Conservation (phyloP, 2,113 vertebrate species). For the Apaloderma vittatum region DNA sequence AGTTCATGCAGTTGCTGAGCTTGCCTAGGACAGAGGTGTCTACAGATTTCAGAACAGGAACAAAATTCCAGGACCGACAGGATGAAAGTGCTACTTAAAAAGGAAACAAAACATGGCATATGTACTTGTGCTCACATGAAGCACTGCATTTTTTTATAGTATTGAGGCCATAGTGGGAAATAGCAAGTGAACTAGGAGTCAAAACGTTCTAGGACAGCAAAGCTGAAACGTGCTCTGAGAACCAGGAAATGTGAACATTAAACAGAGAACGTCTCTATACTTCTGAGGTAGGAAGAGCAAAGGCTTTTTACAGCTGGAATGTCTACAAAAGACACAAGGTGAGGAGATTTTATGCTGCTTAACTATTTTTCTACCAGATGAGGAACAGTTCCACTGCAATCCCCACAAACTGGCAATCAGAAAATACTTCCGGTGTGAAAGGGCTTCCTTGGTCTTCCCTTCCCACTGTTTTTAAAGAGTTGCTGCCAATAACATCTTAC, state of each 20-base stretch:
- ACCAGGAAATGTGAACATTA: not conserved
- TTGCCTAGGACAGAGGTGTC: not conserved
- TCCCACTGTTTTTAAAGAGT: not conserved
- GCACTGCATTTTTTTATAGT: not conserved
- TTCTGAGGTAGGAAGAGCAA: not conserved
- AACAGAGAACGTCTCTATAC: not conserved
- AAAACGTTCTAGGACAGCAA: not conserved
- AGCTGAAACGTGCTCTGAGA: not conserved
- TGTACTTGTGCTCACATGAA: fast-evolving
- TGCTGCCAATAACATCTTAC: not conserved
- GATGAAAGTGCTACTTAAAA: not conserved
- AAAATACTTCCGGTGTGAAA: not conserved
- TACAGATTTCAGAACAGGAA: not conserved
- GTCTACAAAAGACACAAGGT: not conserved
- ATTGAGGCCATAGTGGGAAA: not conserved
- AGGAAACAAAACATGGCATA: not conserved
- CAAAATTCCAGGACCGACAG: not conserved
- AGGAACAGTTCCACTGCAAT: not conserved
- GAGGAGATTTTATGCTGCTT: not conserved
- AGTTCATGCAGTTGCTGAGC: not conserved
- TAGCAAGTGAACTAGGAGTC: not conserved
- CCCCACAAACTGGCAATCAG: not conserved
- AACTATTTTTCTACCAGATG: not conserved
- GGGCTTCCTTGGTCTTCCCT: not conserved
- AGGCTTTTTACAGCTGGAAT: not conserved